Percentiles rank a stretch among this genome's conserved stretches.
phyloP scores from a whole-genome alignment of 2,797 vertebrate genomes.

The Leucoraja ocellata region DNA sequence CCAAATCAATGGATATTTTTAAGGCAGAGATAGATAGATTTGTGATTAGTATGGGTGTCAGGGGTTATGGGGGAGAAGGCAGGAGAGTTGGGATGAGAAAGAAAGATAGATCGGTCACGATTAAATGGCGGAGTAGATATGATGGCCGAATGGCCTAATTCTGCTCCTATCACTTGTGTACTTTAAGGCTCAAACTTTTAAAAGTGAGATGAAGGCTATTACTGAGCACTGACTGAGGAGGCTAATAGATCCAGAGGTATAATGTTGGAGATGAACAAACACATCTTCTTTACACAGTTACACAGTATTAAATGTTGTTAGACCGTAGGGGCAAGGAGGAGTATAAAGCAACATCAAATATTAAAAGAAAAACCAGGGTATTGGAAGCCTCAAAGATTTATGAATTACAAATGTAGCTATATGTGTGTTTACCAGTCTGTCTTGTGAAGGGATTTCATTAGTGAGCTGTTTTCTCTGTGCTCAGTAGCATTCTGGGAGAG shows the following conservation, averaged over 20 bases:
- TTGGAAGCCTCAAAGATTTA: slow-evolving; percentile 36
- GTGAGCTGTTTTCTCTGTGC: neutral
- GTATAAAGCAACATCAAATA: slow-evolving; percentile 17
- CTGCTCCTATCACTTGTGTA: too few relatives aligned
- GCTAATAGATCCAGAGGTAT: too few relatives aligned
- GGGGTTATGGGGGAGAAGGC: too few relatives aligned
- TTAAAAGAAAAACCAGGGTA: slow-evolving; percentile 44
- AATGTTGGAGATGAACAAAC: neutral
- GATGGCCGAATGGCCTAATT: too few relatives aligned
- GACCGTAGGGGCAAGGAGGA: neutral
- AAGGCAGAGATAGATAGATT: too few relatives aligned
- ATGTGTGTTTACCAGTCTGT: slow-evolving; percentile 45
- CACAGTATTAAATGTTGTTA: neutral
- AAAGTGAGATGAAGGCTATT: neutral
- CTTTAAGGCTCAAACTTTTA: neutral
- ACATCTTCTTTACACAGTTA: neutral
- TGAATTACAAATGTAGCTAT: slow-evolving; percentile 17
- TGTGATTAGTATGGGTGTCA: too few relatives aligned
- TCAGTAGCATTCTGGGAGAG: slow-evolving; percentile 52
- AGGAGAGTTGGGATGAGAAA: too few relatives aligned
- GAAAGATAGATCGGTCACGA: too few relatives aligned
- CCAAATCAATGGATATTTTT: too few relatives aligned
- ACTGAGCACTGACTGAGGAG: neutral
- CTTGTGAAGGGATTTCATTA: slow-evolving; percentile 33
- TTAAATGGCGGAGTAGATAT: too few relatives aligned